Evolutionary conservation across 1,140 invertebrate species (phyloP).

Genomic region (Heliconius congener): DNA sequence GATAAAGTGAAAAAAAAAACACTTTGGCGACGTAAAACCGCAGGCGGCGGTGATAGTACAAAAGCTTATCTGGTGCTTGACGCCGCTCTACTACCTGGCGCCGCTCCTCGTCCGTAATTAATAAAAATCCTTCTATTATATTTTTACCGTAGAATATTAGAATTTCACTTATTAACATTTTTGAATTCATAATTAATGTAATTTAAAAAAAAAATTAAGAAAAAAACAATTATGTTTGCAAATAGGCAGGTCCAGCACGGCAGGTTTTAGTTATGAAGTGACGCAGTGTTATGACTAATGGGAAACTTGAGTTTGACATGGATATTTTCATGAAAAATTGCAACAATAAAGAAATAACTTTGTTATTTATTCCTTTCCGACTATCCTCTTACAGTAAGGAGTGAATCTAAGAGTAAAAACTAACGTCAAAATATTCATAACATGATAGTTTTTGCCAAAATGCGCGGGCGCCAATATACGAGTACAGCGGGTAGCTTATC

Average conservation of each 20-base stretch:
- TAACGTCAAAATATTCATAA: not conserved
- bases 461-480: not conserved
- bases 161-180: not conserved
- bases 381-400: too few species aligned
- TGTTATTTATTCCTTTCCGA: too few species aligned
- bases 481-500: not conserved
- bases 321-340: not conserved
- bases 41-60: constrained; percentile 34
- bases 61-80: constrained; percentile 63
- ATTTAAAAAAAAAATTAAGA: not conserved
- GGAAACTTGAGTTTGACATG: not conserved
- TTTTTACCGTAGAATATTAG: not conserved
- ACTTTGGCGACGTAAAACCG: constrained; percentile 43
- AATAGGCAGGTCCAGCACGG: too few species aligned
- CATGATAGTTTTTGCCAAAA: not conserved
- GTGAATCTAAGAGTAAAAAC: too few species aligned
- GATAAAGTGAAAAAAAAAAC: constrained; percentile 25
- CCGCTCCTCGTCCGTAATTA: constrained; percentile 4
- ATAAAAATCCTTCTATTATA: constrained; percentile 7
- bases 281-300: too few species aligned
- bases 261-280: too few species aligned
- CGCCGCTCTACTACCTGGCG: constrained; percentile 34
- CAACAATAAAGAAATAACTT: too few species aligned
- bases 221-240: not conserved
- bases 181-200: not conserved